Evolutionary conservation across 64 coral and sea anemone genomes (phyloP), one percentile per base, ranked within the genome.

Genomic region (Montipora cactus): DNA sequence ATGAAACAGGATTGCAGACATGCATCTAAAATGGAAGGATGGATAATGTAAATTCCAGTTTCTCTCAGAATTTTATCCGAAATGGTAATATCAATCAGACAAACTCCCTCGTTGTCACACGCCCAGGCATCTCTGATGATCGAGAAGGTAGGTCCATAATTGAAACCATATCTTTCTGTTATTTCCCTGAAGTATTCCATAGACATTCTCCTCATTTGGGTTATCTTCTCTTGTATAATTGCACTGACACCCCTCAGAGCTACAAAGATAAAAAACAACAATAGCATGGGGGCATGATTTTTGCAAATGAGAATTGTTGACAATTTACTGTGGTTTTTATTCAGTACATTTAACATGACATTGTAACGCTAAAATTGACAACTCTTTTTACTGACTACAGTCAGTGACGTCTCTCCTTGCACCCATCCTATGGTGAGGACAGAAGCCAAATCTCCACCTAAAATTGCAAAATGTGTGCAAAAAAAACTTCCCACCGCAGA

Each of bases 1-100:
- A 89, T 16, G 58, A 94, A 88, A 19, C 76, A 88, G 6, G 92
- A 91, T 91, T 95, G 94, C 18, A 95, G 77, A 25, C 94, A 95
- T 13, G 94, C 89, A 74, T 95, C 94, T 22, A 91, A 78, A 45
- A 95, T 72, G 2, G 81, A 87, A 4, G 94, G 94, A 16, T 95
- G 94, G 70, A 95, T 44, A 19, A 95, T 59, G 22, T 91, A 95
- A 25, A 19, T 14, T 44, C 61, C 47, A 47, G 44, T 44, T 87
- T 95, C 88, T 20, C 8, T 3, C 12, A 19, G 16, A 87, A 79
- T 78, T 47, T 14, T 19, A 7, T 59, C n/a, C 4, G 46, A n/a
- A 8, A 5, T 47, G 15, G 18, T 80, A 18, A 84, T 73, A 50
- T 73, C 70, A 18, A 92, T 23, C 48, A 92, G 46, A 18, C 48